Evolutionary conservation across 2,888 invertebrate species (phyloP), one percentile per base, ranked within the genome.

Genomic region (Labia minor): DNA sequence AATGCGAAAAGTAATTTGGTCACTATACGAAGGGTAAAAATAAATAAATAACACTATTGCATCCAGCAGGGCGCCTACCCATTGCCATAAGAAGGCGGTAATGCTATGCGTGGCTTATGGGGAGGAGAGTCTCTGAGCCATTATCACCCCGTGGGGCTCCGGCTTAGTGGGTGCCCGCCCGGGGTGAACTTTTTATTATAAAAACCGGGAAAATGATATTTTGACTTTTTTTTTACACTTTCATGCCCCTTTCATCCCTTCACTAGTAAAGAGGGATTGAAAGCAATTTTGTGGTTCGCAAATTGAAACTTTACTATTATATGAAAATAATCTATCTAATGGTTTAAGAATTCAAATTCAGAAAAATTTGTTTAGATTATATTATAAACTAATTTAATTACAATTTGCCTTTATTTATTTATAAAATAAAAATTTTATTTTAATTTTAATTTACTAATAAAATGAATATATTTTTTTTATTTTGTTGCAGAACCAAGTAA

Each of bases 401-500:
- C n/a, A n/a, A n/a, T n/a, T n/a, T n/a, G n/a, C n/a, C n/a, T n/a
- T n/a, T n/a, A n/a, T 16, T 49, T 26, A 49, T 10, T 10, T 14
- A 26, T 26, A 49, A 49, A 49, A 49, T 11, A 11, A 49, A 10
- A 11, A 49, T 16, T 14, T 49, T 49, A 11, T 8, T 49, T n/a
- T n/a, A n/a, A n/a, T n/a, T n/a, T n/a, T n/a, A n/a, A n/a, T n/a
- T n/a, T 61, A 2, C 20, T 61, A 26, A 21, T 37, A 8, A 14
- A 19, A 19, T n/a, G n/a, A n/a, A n/a, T n/a, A n/a, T 14, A 20
- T 37, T 66, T 67, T 67, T 66, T 26, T 64, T 65, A 70, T 73
- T 75, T 74, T 79, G 78, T 85, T 85, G 70, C 88, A 94, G 96
- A 96, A 81, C 96, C 96, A 71, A 90, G 90, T 79, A 92, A 91